phyloP scores from a whole-genome alignment of 2,888 invertebrate genomes.

The Drosophila barbarae region DNA sequence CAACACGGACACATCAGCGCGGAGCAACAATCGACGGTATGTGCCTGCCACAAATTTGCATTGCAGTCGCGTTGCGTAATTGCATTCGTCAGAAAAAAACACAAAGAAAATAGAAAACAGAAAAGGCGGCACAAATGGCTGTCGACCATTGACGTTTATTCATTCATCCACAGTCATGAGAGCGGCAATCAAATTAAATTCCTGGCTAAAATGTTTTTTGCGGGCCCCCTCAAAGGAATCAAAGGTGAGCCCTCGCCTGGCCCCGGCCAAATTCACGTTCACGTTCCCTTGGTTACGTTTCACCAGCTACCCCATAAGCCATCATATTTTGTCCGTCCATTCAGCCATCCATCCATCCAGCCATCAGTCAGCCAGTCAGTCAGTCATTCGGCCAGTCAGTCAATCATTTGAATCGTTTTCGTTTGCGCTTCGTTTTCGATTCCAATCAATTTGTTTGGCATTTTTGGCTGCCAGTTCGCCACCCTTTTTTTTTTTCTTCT shows the following conservation, averaged over 20 bases:
- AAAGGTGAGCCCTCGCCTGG: conserved; percentile 15
- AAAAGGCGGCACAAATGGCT: conserved; percentile 28
- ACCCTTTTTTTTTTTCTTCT: conserved; percentile 1
- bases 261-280: not conserved
- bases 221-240: conserved; percentile 3
- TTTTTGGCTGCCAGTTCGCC: conserved; percentile 54
- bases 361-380: conserved; percentile 40
- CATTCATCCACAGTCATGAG: conserved; percentile 34
- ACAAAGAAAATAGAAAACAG: conserved; percentile 25
- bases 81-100: conserved; percentile 54
- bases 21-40: conserved; percentile 15
- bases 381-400: conserved; percentile 57
- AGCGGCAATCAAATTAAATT: conserved; percentile 42
- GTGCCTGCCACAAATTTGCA: conserved; percentile 35
- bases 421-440: conserved; percentile 72
- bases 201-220: conserved; percentile 35
- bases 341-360: conserved; percentile 51
- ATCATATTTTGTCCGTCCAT: conserved; percentile 35
- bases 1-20: not conserved
- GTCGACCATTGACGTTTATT: conserved; percentile 23
- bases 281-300: conserved; percentile 20
- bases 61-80: conserved; percentile 55
- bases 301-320: conserved; percentile 29
- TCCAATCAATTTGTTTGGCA: conserved; percentile 73
- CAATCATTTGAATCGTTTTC: conserved; percentile 72